Evolutionary conservation across 2,113 vertebrate species (phyloP).

Genomic region (Lanius ludovicianus): DNA sequence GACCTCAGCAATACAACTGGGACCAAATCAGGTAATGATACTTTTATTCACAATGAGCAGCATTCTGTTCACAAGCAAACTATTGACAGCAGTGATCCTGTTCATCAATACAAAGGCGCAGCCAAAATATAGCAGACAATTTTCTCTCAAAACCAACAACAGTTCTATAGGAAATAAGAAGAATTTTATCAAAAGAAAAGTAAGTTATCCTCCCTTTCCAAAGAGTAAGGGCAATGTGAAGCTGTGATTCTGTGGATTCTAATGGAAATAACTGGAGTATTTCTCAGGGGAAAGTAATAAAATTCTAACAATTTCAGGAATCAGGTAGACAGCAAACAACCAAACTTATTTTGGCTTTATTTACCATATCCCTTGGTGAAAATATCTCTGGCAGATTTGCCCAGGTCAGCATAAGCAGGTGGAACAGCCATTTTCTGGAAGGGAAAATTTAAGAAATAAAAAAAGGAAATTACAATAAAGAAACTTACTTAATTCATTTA

Average conservation of each 20-base stretch:
- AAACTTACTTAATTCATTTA: not conserved
- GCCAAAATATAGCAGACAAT: not conserved
- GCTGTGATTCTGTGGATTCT: not conserved
- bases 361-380: conserved; percentile 98
- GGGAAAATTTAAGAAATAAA: not conserved
- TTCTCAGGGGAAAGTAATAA: not conserved
- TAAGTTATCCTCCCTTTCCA: not conserved
- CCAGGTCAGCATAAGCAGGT: conserved; percentile 91
- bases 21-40: not conserved
- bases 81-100: not conserved
- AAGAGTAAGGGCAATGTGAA: not conserved
- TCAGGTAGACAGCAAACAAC: not conserved
- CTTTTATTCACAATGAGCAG: not conserved
- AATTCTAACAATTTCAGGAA: not conserved
- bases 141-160: not conserved
- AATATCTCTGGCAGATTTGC: conserved; percentile 93
- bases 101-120: not conserved
- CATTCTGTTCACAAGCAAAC: not conserved
- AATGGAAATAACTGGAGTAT: not conserved
- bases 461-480: not conserved
- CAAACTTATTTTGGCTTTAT: not conserved
- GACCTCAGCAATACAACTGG: not conserved
- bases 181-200: not conserved
- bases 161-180: not conserved
- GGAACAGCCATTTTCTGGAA: conserved; percentile 91